phyloP scores from a whole-genome alignment of 2,888 invertebrate species.

The Thera obeliscata region DNA sequence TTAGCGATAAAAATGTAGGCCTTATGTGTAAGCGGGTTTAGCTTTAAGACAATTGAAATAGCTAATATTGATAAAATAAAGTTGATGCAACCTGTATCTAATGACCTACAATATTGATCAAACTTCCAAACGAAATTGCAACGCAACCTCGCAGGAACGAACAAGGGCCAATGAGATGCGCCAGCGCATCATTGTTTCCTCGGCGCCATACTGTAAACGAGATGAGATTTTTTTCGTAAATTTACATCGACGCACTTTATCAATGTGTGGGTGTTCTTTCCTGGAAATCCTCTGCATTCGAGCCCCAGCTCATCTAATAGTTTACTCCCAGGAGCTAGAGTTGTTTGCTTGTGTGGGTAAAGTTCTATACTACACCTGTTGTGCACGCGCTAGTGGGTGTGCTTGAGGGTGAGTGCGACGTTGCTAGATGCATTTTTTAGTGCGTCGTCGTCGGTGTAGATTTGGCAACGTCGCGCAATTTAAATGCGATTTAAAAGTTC shows the following conservation, averaged over 20 bases:
- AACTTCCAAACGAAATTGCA: slow-evolving; percentile 47
- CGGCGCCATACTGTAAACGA: slow-evolving; percentile 51
- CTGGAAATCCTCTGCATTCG: slow-evolving; percentile 55
- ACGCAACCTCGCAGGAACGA: slow-evolving; percentile 42
- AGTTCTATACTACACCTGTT: slow-evolving; percentile 65
- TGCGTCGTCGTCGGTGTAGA: slow-evolving; percentile 64
- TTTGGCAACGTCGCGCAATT: slow-evolving; percentile 80
- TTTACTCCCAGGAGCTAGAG: slow-evolving; percentile 15
- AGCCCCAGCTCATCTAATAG: slow-evolving; percentile 16
- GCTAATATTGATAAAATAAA: background rate
- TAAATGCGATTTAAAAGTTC: slow-evolving; percentile 33
- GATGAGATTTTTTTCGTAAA: slow-evolving; percentile 61
- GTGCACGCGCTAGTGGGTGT: slow-evolving; percentile 47
- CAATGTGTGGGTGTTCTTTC: slow-evolving; percentile 61
- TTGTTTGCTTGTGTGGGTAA: slow-evolving; percentile 48
- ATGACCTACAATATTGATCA: slow-evolving; percentile 10
- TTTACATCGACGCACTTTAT: slow-evolving; percentile 44
- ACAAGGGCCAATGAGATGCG: slow-evolving; percentile 44
- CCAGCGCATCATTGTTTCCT: slow-evolving; percentile 59
- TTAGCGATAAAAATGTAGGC: too few species aligned
- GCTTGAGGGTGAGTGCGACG: slow-evolving; percentile 66
- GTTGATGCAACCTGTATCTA: background rate
- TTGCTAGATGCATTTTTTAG: slow-evolving; percentile 75
- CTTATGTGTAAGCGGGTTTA: too few species aligned
- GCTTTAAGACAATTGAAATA: too few species aligned